Percentiles rank a stretch among this genome's conserved stretches.
Conservation (phyloP, 2,797 vertebrate species). For the Lithobates pipiens region DNA sequence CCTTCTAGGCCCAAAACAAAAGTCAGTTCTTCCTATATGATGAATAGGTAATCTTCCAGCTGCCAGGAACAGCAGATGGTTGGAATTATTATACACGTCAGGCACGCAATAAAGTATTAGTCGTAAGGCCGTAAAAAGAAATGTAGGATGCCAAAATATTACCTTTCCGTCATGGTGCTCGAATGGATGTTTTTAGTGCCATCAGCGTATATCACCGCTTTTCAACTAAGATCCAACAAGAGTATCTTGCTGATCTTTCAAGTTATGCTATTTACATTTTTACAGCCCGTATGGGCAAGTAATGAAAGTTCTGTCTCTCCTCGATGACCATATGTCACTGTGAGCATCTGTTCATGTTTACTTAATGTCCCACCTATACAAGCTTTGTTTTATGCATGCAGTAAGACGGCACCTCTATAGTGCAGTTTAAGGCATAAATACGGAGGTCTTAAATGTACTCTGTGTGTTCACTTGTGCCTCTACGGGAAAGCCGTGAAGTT, state of each 20-base stretch:
- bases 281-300: constrained; percentile 43
- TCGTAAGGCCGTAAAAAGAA: constrained; percentile 26
- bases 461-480: constrained; percentile 17
- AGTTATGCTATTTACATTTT: constrained; percentile 49
- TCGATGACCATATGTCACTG: constrained; percentile 36
- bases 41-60: constrained; percentile 1
- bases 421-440: constrained; percentile 31
- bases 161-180: constrained; percentile 22
- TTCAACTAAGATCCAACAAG: constrained; percentile 22
- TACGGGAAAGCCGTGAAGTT: background rate
- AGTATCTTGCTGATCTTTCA: constrained; percentile 47
- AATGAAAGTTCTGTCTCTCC: constrained; percentile 45
- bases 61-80: constrained; percentile 50
- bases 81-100: constrained; percentile 32
- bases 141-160: constrained; percentile 29
- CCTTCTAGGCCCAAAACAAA: background rate
- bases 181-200: constrained; percentile 18
- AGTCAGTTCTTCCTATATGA: constrained; percentile 16
- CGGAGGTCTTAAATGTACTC: background rate
- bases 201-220: constrained; percentile 11
- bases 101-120: constrained; percentile 24
- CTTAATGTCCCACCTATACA: constrained; percentile 45
- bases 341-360: constrained; percentile 54
- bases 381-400: constrained; percentile 14
- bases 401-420: constrained; percentile 19